phyloP scores from a whole-genome alignment of 2,888 invertebrate species.

The Anaspis maculata region DNA sequence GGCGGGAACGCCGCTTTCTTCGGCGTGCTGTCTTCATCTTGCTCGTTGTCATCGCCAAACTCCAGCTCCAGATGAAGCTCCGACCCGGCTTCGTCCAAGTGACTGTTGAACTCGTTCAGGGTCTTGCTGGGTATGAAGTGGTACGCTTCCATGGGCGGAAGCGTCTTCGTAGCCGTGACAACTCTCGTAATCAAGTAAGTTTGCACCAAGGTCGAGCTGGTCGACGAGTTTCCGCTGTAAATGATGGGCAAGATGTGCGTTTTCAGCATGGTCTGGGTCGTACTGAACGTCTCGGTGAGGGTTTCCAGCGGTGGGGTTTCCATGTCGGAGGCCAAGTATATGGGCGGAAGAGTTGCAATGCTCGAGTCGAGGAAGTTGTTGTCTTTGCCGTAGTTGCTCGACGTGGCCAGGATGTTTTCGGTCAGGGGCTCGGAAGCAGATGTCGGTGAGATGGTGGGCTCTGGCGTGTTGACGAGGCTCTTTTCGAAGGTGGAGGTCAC shows the following conservation, averaged over 20 bases:
- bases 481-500: slow-evolving; percentile 81
- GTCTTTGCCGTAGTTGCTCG: slow-evolving; percentile 64
- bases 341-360: slow-evolving; percentile 74
- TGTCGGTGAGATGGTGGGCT: slow-evolving; percentile 45
- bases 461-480: slow-evolving; percentile 55
- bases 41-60: slow-evolving; percentile 71
- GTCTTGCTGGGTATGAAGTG: slow-evolving; percentile 81
- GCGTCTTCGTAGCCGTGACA: slow-evolving; percentile 83
- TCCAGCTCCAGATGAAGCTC: slow-evolving; percentile 79
- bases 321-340: slow-evolving; percentile 65
- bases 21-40: slow-evolving; percentile 45
- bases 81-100: slow-evolving; percentile 81
- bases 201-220: slow-evolving; percentile 75
- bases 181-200: slow-evolving; percentile 80
- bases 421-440: slow-evolving; percentile 70
- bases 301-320: slow-evolving; percentile 84
- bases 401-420: slow-evolving; percentile 79
- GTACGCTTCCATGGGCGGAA: slow-evolving; percentile 80
- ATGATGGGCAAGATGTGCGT: slow-evolving; percentile 83
- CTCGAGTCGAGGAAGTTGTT: slow-evolving; percentile 62
- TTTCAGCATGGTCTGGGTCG: slow-evolving; percentile 79
- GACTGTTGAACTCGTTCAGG: slow-evolving; percentile 80
- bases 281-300: slow-evolving; percentile 83
- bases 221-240: slow-evolving; percentile 63
- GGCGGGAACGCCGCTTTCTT: slow-evolving; percentile 51